Conservation (phyloP, 2,888 invertebrate species). For the Eurytoma adleriae region DNA sequence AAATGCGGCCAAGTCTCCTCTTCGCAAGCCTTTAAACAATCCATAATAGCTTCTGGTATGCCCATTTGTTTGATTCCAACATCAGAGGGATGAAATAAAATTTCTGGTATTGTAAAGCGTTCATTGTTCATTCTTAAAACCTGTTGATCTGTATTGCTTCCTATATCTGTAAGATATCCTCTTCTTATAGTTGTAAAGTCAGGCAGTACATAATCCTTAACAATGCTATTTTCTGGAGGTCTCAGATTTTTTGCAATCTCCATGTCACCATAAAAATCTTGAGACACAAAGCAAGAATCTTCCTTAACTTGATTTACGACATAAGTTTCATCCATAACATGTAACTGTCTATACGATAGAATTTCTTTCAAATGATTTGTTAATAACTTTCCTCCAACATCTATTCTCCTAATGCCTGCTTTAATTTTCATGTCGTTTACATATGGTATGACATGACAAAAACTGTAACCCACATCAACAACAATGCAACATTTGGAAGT, state of each 20-base stretch:
- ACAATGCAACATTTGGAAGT: constrained; percentile 84
- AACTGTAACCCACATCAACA: constrained; percentile 97
- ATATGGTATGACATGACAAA: constrained; percentile 95
- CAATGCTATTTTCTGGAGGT: constrained; percentile 83
- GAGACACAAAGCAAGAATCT: constrained; percentile 95
- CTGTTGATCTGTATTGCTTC: constrained; percentile 81
- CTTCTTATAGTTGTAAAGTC: constrained; percentile 94
- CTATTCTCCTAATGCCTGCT: constrained; percentile 88
- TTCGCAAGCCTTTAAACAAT: constrained; percentile 86
- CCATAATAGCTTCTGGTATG: constrained; percentile 90
- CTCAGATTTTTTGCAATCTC: constrained; percentile 79
- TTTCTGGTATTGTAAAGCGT: constrained; percentile 95
- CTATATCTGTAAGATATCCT: constrained; percentile 82
- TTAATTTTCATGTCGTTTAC: constrained; percentile 82
- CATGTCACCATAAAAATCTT: constrained; percentile 89
- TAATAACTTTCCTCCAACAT: constrained; percentile 96
- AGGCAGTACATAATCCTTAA: constrained; percentile 95
- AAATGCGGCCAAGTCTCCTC: constrained; percentile 86
- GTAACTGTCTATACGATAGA: constrained; percentile 95
- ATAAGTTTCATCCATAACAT: constrained; percentile 99
- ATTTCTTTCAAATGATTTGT: constrained; percentile 99
- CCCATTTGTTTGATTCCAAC: constrained; percentile 95
- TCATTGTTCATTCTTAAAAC: constrained; percentile 93
- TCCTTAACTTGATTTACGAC: constrained; percentile 99
- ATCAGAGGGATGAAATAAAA: constrained; percentile 95